Base-by-base conservation (phyloP, 2,888 invertebrate species). In the Tanytarsus gracilentus region DNA sequence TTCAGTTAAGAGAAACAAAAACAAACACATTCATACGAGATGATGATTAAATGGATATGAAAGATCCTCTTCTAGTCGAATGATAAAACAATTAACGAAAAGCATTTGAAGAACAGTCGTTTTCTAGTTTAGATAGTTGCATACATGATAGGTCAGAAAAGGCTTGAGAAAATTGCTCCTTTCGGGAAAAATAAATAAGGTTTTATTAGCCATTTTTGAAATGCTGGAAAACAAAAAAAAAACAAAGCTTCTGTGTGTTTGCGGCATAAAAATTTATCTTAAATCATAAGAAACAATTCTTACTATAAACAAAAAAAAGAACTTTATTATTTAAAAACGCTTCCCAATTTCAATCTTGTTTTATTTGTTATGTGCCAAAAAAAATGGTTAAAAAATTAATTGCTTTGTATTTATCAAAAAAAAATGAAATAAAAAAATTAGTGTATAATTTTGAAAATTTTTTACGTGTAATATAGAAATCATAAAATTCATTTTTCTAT, bases 161-260 rank as follows among this genome's bases (percentile, higher is more conserved):
- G 39, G 33, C 53, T 14, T 25, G 36, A 21, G 52, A 52, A 6
- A 40, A 44, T 44, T 44, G 44, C 44, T 21, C 44, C 23, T 23
- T 4, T 33, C 14, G 52, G 9, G 25, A n/a, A 21, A 44, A 48
- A 23, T 48, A 23, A 21, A 23, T 16, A 52, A 52, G 25, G n/a
- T 50, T 23, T 44, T 26, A 26, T 49, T 26, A 49, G 26, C 26
- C 49, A 26, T 49, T 25, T 49, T 49, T 30, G 52, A 52, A 52
- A 52, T 36, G 33, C 53, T 58, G 29, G 44, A 58, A 48, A 44
- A 11, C 30, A 48, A 26, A 55, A 30, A 55, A 55, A 39, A 25
- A 55, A 40, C 30, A 52, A 56, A 56, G 55, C 55, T 56, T 56
- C 55, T 56, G 55, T 39, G 40, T 56, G 55, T 56, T 56, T 40